Evolutionary conservation across 1,140 invertebrate genomes (phyloP).

Genomic region (Anoplolepis gracilipes): DNA sequence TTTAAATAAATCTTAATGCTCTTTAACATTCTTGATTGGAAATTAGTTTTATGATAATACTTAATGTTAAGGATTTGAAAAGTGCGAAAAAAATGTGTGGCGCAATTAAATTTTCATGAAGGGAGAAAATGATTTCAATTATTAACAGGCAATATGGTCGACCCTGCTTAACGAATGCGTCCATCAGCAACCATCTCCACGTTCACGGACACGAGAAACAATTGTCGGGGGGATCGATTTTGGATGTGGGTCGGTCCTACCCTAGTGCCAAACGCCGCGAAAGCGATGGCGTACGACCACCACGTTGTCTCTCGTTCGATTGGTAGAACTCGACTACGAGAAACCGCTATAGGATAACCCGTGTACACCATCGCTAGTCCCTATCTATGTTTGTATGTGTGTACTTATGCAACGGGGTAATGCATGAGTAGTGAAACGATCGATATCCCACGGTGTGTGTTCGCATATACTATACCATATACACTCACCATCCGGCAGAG

Average conservation of each 20-base stretch:
- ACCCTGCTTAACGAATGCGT: constrained; percentile 10
- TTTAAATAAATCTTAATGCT: neutral
- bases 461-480: constrained; percentile 33
- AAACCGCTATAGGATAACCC: constrained; percentile 13
- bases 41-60: neutral
- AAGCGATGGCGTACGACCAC: constrained; percentile 41
- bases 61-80: neutral
- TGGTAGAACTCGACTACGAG: constrained; percentile 8
- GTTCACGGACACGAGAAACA: constrained; percentile 11
- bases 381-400: constrained; percentile 9
- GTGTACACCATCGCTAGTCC: constrained; percentile 10
- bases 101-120: neutral
- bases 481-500: constrained; percentile 66
- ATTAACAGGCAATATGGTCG: neutral
- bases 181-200: neutral
- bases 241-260: constrained; percentile 38
- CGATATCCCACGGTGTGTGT: constrained; percentile 71
- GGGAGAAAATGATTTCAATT: neutral
- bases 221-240: constrained; percentile 57
- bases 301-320: constrained; percentile 23
- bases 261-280: constrained; percentile 40
- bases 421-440: constrained; percentile 57
- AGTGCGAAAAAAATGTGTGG: neutral
- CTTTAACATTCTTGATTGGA: neutral
- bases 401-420: constrained; percentile 27